A percentile compares a stretch with the other conserved stretches of the same genome.
phyloP scores from a whole-genome alignment of 2,888 invertebrate species.

The Endomychus coccineus region DNA sequence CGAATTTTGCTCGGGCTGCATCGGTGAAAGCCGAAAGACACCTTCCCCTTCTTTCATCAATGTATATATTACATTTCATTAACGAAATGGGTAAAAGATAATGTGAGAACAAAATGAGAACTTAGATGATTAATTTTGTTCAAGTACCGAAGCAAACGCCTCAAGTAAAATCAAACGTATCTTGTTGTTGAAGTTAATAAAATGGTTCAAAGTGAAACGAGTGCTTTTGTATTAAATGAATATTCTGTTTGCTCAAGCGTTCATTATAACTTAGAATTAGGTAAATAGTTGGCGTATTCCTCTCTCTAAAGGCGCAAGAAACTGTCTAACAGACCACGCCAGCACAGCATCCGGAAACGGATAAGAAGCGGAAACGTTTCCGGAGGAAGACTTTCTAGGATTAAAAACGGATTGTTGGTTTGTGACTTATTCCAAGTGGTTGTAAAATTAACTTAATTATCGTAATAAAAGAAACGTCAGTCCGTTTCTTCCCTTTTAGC shows the following conservation, averaged over 20 bases:
- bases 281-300: constrained; percentile 20
- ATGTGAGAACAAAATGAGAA: too few relatives aligned
- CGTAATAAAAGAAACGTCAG: constrained; percentile 35
- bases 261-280: constrained; percentile 20
- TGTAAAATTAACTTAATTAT: constrained; percentile 40
- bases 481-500: constrained; percentile 25
- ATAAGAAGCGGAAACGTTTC: constrained; percentile 28
- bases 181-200: too few relatives aligned
- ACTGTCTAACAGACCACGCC: constrained; percentile 10
- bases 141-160: too few relatives aligned
- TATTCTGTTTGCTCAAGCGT: constrained; percentile 12
- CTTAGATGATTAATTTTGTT: too few relatives aligned
- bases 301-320: constrained; percentile 10
- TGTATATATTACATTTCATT: too few relatives aligned
- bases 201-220: too few relatives aligned
- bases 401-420: constrained; percentile 39
- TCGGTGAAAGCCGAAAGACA: too few relatives aligned
- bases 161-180: too few relatives aligned
- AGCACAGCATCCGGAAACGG: constrained; percentile 26
- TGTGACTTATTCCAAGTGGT: constrained; percentile 37
- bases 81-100: too few relatives aligned
- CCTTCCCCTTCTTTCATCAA: too few relatives aligned
- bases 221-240: too few relatives aligned
- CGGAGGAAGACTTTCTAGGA: constrained; percentile 28
- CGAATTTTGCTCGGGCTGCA: too few relatives aligned